These are phyloP conservation scores for Balaeniceps rex DNA, from an alignment of 2,113 vertebrate species.

Conservation along the genomic window DNA sequence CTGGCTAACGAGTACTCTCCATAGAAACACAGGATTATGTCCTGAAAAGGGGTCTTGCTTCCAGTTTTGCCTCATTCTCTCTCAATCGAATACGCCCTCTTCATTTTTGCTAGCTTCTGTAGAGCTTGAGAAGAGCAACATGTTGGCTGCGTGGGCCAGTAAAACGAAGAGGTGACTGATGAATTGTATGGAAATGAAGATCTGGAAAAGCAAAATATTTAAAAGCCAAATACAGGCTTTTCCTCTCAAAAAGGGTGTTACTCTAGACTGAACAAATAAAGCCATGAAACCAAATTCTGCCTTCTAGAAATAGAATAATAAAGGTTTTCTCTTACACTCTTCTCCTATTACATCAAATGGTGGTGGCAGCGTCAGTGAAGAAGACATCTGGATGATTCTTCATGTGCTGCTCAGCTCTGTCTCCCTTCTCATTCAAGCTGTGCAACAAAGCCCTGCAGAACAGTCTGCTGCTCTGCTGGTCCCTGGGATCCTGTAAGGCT, in stretches of 20 bases:
- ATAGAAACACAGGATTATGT: not conserved
- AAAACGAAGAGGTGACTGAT: not conserved
- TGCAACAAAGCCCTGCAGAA: not conserved
- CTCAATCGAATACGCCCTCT: not conserved
- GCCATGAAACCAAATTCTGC: not conserved
- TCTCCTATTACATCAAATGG: not conserved
- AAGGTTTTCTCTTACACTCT: not conserved
- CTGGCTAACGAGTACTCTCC: not conserved
- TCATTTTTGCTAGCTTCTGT: constrained; percentile 34
- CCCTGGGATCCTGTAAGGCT: not conserved
- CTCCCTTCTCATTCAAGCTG: not conserved
- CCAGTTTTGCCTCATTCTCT: not conserved
- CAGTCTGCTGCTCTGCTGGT: not conserved
- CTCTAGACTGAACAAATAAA: not conserved
- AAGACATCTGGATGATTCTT: not conserved
- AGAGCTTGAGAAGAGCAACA: constrained; percentile 20
- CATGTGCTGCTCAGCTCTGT: not conserved
- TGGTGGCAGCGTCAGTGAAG: not conserved
- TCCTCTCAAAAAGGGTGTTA: not conserved
- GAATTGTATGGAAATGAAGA: not conserved
- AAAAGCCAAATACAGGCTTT: not conserved
- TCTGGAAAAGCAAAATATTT: not conserved
- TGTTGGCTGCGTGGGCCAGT: not conserved
- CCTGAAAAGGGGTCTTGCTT: not conserved
- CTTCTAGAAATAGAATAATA: not conserved